Conservation (phyloP, 2,888 invertebrate species). For the Hirtodrosophila duncani region DNA sequence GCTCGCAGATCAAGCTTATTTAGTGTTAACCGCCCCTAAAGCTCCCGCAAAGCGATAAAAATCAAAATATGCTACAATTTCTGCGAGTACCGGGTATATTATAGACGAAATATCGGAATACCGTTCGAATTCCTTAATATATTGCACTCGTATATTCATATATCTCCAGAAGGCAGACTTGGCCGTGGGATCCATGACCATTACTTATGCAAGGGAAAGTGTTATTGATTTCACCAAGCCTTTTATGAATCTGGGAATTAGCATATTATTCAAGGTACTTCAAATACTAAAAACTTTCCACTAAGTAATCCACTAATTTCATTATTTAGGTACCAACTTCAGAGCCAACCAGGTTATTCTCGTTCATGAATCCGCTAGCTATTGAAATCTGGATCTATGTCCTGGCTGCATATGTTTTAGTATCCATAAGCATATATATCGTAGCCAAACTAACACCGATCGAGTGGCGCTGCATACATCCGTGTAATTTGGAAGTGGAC, state of each 20-base stretch:
- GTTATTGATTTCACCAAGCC: conserved; percentile 95
- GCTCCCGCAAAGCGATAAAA: too few relatives aligned
- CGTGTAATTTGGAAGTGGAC: conserved; percentile 81
- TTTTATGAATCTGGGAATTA: conserved; percentile 93
- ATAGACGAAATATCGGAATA: too few relatives aligned
- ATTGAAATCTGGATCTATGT: conserved; percentile 93
- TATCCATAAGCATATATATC: conserved; percentile 87
- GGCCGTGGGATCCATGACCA: conserved; percentile 93
- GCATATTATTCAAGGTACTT: conserved; percentile 88
- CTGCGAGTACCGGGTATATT: too few relatives aligned
- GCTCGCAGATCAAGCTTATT: too few relatives aligned
- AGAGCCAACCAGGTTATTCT: conserved; percentile 86
- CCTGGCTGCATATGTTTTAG: conserved; percentile 87
- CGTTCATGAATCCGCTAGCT: conserved; percentile 92
- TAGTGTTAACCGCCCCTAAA: too few relatives aligned
- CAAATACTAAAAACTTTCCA: background rate
- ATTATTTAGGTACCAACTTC: conserved; percentile 83
- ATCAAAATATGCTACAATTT: too few relatives aligned
- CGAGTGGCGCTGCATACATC: conserved; percentile 88
- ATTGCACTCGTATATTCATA: conserved; percentile 81
- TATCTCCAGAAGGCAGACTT: conserved; percentile 88
- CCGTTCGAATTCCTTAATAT: too few relatives aligned
- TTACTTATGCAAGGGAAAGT: conserved; percentile 91
- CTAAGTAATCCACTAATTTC: background rate
- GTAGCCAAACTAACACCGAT: conserved; percentile 89